Base-by-base conservation (phyloP, 2,797 vertebrate species). In the Ctenosaura bakeri region DNA sequence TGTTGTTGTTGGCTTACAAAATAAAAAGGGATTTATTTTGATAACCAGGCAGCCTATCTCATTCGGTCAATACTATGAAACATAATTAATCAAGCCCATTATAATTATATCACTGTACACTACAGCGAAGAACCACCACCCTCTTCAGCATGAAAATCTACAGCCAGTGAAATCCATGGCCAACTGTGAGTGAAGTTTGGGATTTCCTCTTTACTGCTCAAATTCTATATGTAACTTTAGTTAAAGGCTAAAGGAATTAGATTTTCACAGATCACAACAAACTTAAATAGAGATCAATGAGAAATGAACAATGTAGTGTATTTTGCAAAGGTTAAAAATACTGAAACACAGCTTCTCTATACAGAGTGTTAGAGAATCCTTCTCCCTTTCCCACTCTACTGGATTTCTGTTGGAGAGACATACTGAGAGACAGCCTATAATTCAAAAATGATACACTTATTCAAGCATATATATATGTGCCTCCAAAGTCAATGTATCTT, bases 1-100 rank as follows among this genome's bases (percentile, higher is more conserved):
- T 85, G 83, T 74, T 90, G 20, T 91, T 38, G 66, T 42, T 64
- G 89, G 42, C 90, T 69, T 91, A 92, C 93, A 94, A 83, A 88
- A 85, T 24, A 92, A 94, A 94, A 4, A 52, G 66, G 8, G 29
- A 69, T 42, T 18, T 92, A 22, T 76, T 86, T 78, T 90, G 46
- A 52, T 35, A 54, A 54, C 20, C 9, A 14, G 69, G 22, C 6
- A 77, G 76, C 6, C 16, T 76, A 83, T 46, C 4, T 38, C 9
- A 76, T 22, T 42, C 38, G 3, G 22, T 2, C 52, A 42, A 38
- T 56, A 71, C 46, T 73, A 52, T 26, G 54, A 85, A 74, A 85
- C 32, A 79, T 26, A 54, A 54, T 82, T 32, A 59, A 20, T 69
- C 1, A 90, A 20, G 35, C 69, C 80, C 20, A 38, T 89, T 29